These are phyloP conservation scores for Zosterops borbonicus DNA, from an alignment of 2,113 vertebrate genomes.

Conservation along the genomic window DNA sequence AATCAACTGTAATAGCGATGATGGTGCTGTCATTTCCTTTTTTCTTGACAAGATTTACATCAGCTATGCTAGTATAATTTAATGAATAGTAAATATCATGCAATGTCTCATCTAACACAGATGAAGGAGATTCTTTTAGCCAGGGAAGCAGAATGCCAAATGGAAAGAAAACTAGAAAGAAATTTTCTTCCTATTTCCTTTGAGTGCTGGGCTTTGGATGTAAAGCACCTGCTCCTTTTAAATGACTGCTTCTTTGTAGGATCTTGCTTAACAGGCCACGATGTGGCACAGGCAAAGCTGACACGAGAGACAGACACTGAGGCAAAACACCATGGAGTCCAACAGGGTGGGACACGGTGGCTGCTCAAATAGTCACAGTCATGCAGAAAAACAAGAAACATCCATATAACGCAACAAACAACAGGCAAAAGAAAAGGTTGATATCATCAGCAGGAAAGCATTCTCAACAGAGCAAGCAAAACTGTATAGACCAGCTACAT, in stretches of 20 bases:
- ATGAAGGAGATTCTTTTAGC: conserved; percentile 34
- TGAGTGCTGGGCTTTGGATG: conserved; percentile 65
- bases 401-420: conserved; percentile 71
- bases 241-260: conserved; percentile 68
- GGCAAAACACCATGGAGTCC: conserved; percentile 72
- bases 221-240: conserved; percentile 72
- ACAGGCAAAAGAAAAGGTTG: conserved; percentile 78
- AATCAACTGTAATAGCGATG: not conserved
- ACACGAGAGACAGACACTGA: conserved; percentile 73
- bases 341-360: conserved; percentile 70
- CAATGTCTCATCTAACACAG: conserved; percentile 40
- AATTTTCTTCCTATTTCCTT: conserved; percentile 63
- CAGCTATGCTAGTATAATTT: conserved; percentile 9
- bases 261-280: conserved; percentile 71
- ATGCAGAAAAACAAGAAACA: conserved; percentile 76
- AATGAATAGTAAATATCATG: conserved; percentile 13
- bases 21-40: not conserved
- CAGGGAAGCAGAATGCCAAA: conserved; percentile 38
- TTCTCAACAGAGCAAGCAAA: conserved; percentile 71
- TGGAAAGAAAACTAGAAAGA: conserved; percentile 34
- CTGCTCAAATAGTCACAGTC: conserved; percentile 71
- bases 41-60: conserved; percentile 24
- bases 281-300: conserved; percentile 74
- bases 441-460: conserved; percentile 75
- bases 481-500: conserved; percentile 74